Percentiles rank a stretch among this genome's conserved stretches.
Evolutionary conservation across 2,888 invertebrate species (phyloP).

Genomic region (Eugnorisma glareosa): DNA sequence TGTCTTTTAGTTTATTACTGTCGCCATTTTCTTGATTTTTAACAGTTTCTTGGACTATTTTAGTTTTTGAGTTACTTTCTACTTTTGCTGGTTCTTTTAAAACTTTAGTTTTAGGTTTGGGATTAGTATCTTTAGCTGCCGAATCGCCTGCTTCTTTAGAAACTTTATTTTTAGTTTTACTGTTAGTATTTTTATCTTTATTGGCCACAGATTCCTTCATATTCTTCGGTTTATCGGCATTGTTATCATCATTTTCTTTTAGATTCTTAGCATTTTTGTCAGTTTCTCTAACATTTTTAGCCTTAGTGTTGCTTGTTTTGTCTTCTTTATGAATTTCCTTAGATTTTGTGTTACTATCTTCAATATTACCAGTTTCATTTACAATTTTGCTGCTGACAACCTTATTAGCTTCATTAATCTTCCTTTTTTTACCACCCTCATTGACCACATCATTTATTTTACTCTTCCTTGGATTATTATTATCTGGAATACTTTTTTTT

Average conservation of each 20-base stretch:
- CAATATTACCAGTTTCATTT: constrained; percentile 33
- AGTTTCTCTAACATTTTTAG: constrained; percentile 32
- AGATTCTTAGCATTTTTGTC: constrained; percentile 35
- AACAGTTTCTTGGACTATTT: not conserved
- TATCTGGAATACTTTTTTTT: constrained; percentile 25
- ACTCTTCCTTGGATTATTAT: constrained; percentile 40
- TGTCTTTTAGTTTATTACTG: not conserved
- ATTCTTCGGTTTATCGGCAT: constrained; percentile 20
- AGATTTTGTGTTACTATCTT: constrained; percentile 25
- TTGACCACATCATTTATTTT: constrained; percentile 21
- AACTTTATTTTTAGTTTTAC: constrained; percentile 19
- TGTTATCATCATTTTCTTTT: constrained; percentile 6
- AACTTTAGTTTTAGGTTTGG: constrained; percentile 28
- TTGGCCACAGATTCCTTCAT: constrained; percentile 12
- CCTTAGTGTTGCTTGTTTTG: not conserved
- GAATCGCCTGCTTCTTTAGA: not conserved
- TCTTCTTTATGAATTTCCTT: constrained; percentile 43
- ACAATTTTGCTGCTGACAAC: constrained; percentile 37
- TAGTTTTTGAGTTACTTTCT: not conserved
- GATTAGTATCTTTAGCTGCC: constrained; percentile 31
- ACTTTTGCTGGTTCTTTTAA: constrained; percentile 5
- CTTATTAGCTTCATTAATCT: constrained; percentile 40
- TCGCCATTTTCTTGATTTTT: not conserved
- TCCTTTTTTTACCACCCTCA: constrained; percentile 49
- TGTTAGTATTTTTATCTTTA: constrained; percentile 8